Evolutionary conservation across 53 echinoderm and acorn worm genomes (phyloP).

Genomic region (Hippasteria phrygiana): DNA sequence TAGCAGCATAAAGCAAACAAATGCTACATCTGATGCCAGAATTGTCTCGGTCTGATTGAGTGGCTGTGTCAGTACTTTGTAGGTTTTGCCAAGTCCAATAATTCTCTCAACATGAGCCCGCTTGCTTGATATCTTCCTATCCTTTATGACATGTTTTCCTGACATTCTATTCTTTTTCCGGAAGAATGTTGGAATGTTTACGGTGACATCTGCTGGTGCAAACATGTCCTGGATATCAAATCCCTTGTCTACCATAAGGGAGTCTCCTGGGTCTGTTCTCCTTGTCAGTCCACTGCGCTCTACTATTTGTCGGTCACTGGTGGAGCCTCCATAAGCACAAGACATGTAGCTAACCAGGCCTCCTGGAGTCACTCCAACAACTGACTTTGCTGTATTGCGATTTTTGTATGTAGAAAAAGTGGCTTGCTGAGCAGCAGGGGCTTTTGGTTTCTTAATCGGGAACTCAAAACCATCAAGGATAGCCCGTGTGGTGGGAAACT

Average conservation of each 20-base stretch:
- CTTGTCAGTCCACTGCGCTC: background rate
- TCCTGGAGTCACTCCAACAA: constrained; percentile 21
- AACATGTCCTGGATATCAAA: constrained; percentile 22
- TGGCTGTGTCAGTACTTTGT: constrained; percentile 28
- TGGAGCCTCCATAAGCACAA: constrained; percentile 9
- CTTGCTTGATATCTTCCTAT: constrained; percentile 8
- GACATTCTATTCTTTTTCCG: constrained; percentile 5
- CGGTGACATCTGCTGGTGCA: constrained; percentile 6
- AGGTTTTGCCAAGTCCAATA: constrained; percentile 10
- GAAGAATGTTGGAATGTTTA: background rate
- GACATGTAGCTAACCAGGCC: constrained; percentile 1
- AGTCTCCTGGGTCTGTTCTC: background rate
- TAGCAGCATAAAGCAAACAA: background rate
- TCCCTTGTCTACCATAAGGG: constrained; percentile 1
- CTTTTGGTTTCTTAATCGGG: constrained; percentile 27
- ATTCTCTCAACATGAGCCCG: constrained; percentile 23
- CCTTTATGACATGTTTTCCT: background rate
- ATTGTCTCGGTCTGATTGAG: constrained; percentile 29
- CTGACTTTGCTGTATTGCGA: constrained; percentile 18
- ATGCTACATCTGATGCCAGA: constrained; percentile 7
- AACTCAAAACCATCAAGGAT: constrained; percentile 40
- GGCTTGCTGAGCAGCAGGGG: constrained; percentile 29
- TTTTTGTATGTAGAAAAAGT: constrained; percentile 16
- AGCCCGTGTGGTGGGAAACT: constrained; percentile 12
- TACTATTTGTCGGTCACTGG: constrained; percentile 25